Evolutionary conservation across 92 coral and sea anemone species (phyloP).

Genomic region (Phenganax stokvisi): DNA sequence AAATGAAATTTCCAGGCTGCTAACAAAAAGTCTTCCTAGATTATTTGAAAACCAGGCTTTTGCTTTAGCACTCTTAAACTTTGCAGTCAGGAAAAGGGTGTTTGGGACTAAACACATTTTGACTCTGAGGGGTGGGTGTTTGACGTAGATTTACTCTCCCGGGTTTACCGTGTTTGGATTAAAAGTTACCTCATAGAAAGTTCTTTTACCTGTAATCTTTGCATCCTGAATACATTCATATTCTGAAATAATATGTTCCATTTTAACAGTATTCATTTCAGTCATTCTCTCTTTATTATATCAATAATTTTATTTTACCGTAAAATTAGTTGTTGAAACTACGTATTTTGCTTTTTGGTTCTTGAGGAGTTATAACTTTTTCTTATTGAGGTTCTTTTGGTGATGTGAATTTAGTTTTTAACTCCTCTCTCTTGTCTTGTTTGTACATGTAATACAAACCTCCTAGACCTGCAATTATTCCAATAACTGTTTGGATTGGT

Average conservation of each 20-base stretch:
- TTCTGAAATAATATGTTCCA: background rate
- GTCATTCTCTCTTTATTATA: background rate
- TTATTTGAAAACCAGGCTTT: background rate
- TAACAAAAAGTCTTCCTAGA: background rate
- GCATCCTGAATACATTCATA: background rate
- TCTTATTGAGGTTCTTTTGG: too few relatives aligned
- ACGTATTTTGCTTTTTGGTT: too few relatives aligned
- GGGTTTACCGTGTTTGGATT: conserved; percentile 28
- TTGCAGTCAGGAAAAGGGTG: background rate
- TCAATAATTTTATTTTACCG: background rate
- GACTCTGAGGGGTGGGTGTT: background rate
- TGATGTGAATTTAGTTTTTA: too few relatives aligned
- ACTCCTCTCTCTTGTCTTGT: too few relatives aligned
- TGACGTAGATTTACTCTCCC: conserved; percentile 19
- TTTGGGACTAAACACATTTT: conserved; percentile 20
- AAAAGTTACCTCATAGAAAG: conserved; percentile 5
- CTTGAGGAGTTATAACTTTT: too few relatives aligned
- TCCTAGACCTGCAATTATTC: too few relatives aligned
- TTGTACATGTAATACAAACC: too few relatives aligned
- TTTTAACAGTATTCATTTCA: background rate
- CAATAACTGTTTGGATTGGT: too few relatives aligned
- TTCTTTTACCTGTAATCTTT: conserved; percentile 6
- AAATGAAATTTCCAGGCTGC: background rate
- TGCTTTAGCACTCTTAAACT: conserved; percentile 5
- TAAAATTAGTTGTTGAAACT: too few relatives aligned